These are phyloP conservation scores for Sander lucioperca DNA, from an alignment of 2,113 vertebrate genomes.

Conservation along the genomic window DNA sequence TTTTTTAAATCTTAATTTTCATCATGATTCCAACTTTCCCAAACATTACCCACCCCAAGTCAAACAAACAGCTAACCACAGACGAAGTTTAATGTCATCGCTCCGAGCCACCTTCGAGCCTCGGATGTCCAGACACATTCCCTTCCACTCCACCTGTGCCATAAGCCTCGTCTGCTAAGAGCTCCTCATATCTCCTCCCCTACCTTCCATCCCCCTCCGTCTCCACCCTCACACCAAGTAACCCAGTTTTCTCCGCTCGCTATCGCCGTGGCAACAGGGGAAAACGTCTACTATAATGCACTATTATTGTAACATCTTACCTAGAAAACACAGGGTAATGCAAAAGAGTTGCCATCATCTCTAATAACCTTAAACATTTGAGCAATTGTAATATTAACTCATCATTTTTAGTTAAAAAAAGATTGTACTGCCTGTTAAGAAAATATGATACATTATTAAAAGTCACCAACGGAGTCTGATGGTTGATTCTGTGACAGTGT, in stretches of 20 bases:
- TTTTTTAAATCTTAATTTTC: not conserved
- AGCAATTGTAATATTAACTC: not conserved
- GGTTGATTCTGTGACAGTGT: not conserved
- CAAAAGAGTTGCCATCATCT: too few relatives aligned
- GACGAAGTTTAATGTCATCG: conserved; percentile 52
- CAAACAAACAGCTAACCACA: not conserved
- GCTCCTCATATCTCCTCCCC: conserved; percentile 44
- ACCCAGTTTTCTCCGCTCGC: conserved; percentile 70
- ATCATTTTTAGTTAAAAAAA: not conserved
- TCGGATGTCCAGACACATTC: conserved; percentile 79
- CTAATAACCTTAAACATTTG: not conserved
- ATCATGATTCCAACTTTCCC: not conserved
- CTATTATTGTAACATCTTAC: not conserved
- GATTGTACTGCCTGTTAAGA: conserved; percentile 16
- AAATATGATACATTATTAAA: conserved; percentile 32
- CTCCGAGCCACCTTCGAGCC: conserved; percentile 68
- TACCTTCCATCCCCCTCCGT: conserved; percentile 56
- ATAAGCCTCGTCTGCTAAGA: conserved; percentile 59
- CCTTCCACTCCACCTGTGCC: conserved; percentile 81
- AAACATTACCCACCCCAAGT: not conserved
- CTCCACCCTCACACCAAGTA: conserved; percentile 60
- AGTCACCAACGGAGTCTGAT: not conserved
- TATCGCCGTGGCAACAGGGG: conserved; percentile 61
- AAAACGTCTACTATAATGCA: conserved; percentile 13
- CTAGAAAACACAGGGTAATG: not conserved